Conservation (phyloP, 2,888 invertebrate species). For the Diachrysia chrysitis region DNA sequence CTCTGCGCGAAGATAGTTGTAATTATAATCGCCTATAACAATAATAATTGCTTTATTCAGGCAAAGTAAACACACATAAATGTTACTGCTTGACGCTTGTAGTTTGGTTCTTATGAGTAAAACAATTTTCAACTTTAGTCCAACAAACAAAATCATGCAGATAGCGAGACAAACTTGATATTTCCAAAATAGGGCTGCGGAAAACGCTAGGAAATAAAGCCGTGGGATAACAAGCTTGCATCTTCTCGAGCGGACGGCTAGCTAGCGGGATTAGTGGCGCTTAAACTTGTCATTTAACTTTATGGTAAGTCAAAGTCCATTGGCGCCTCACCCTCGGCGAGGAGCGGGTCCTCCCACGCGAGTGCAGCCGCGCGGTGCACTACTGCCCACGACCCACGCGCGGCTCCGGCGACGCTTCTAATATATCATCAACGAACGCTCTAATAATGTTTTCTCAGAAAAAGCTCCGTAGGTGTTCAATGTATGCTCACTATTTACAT, state of each 20-base stretch:
- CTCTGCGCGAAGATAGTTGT: no score
- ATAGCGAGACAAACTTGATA: background rate
- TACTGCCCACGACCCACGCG: conserved; percentile 50
- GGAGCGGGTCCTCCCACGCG: conserved; percentile 73
- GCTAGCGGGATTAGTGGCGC: conserved; percentile 25
- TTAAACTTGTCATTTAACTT: conserved; percentile 43
- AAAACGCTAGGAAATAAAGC: background rate
- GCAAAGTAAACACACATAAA: no score
- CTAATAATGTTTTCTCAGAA: conserved; percentile 49
- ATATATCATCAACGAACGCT: conserved; percentile 40
- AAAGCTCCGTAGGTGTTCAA: conserved; percentile 46
- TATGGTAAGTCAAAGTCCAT: conserved; percentile 51
- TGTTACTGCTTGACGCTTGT: no score
- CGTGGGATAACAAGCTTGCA: conserved; percentile 7
- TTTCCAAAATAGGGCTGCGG: conserved; percentile 7
- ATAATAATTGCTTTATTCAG: no score
- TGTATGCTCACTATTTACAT: conserved; percentile 43
- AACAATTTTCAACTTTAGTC: background rate
- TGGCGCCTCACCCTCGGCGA: conserved; percentile 57
- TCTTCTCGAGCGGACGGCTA: conserved; percentile 10
- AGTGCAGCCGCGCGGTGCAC: conserved; percentile 36
- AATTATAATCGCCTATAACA: no score
- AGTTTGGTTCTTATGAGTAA: background rate
- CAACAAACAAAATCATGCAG: background rate
- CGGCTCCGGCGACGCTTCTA: conserved; percentile 7